Evolutionary conservation across 2,797 vertebrate species (phyloP), one percentile per base, ranked within the genome.

Genomic region (Megalops cyprinoides): DNA sequence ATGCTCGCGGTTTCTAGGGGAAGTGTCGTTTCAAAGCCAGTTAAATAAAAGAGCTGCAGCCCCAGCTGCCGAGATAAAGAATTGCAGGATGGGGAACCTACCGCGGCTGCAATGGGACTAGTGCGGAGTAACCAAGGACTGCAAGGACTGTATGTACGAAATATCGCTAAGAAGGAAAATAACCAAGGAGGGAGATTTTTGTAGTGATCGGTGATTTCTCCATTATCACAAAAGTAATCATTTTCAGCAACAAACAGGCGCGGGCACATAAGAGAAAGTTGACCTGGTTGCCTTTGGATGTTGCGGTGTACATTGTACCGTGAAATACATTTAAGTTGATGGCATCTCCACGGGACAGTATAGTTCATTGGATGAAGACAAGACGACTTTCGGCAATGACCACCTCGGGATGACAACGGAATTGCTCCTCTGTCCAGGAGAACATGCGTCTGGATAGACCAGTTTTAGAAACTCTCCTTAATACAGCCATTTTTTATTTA

Each of bases 261-360:
- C 65, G 53, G 75, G 71, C 79, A 83, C 81, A 88, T 80, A 89
- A 87, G 82, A 81, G 90, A 88, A 95, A 96, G 94, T 95, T 95
- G 95, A 95, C 93, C 94, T 88, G 90, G 84, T 89, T 89, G 94
- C 91, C 91, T 93, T 86, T 90, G 83, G 93, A 93, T 87, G 91
- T 90, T 83, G 87, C 90, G 67, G 82, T 79, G 71, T 83, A 82
- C 77, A 77, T 81, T 79, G 60, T 82, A 81, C 84, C 79, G 82
- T 82, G 81, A 85, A 86, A 74, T 77, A 53, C 25, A 53, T 44
- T 84, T 79, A 15, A 4, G 37, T 79, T 86, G 87, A 89, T 82
- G 87, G 86, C 79, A 44, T 85, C 78, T 82, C 79, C n/a, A 65
- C 15, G 34, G 78, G 74, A 82, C 79, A 76, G 51, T 81, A 77